Conservation (phyloP, 2,888 invertebrate genomes). For the Seira sanloemensis region DNA sequence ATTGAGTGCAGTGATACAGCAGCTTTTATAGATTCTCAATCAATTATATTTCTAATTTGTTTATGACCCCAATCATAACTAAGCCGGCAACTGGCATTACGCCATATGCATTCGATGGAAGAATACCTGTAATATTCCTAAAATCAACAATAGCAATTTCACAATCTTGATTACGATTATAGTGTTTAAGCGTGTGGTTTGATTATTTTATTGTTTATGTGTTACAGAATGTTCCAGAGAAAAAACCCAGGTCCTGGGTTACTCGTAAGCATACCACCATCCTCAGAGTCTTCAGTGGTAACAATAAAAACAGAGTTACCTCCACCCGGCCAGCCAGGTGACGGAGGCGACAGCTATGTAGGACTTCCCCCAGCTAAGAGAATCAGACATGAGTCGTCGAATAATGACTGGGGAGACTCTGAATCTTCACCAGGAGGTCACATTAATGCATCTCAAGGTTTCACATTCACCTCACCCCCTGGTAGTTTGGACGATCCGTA, state of each 20-base stretch:
- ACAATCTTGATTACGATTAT: no score
- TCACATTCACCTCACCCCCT: conserved; percentile 68
- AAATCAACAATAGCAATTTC: no score
- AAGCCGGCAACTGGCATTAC: no score
- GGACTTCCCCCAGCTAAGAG: conserved; percentile 69
- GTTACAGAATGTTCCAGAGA: conserved; percentile 68
- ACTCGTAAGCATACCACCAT: conserved; percentile 61
- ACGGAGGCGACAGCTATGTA: conserved; percentile 60
- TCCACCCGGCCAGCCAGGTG: conserved; percentile 54
- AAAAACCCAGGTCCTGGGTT: conserved; percentile 68
- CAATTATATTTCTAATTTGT: no score
- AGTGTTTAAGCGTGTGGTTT: no score
- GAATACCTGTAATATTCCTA: no score
- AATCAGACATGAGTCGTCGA: conserved; percentile 70
- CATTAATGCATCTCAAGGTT: conserved; percentile 69
- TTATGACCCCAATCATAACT: no score
- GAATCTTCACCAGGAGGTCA: conserved; percentile 67
- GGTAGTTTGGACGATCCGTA: conserved; percentile 70
- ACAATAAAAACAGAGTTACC: conserved; percentile 67
- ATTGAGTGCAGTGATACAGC: no score
- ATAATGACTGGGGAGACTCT: conserved; percentile 69
- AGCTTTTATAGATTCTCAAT: no score
- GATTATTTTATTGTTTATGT: conserved; percentile 17
- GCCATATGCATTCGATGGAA: no score
- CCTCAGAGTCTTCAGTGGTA: conserved; percentile 68